Conservation (phyloP, 1,140 invertebrate genomes). For the Drosophila kanapiae region DNA sequence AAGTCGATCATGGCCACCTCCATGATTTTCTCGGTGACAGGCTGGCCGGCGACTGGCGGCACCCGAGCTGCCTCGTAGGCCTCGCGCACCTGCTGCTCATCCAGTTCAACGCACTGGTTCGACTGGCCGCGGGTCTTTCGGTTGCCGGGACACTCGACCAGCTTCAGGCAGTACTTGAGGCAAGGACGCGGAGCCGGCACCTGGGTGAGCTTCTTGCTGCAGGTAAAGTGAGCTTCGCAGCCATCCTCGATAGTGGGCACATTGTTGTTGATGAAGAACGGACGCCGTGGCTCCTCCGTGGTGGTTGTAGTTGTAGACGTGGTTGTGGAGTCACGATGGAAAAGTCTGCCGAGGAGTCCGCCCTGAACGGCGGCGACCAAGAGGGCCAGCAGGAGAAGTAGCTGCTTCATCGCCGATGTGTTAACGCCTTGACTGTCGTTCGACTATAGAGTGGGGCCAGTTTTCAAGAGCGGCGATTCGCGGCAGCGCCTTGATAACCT, state of each 20-base stretch:
- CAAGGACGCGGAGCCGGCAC: slow-evolving; percentile 60
- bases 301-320: slow-evolving; percentile 48
- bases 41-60: background rate
- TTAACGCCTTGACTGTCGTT: slow-evolving; percentile 26
- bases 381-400: slow-evolving; percentile 22
- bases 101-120: slow-evolving; percentile 67
- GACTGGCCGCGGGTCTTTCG: slow-evolving; percentile 43
- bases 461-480: slow-evolving; percentile 8
- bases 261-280: slow-evolving; percentile 65
- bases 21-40: slow-evolving; percentile 53
- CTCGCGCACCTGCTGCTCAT: slow-evolving; percentile 49
- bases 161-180: slow-evolving; percentile 74
- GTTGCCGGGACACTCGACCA: slow-evolving; percentile 64
- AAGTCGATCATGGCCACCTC: slow-evolving; percentile 82
- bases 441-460: slow-evolving; percentile 17
- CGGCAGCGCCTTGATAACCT: slow-evolving; percentile 45
- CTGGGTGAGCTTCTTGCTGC: slow-evolving; percentile 64
- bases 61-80: slow-evolving; percentile 26
- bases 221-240: slow-evolving; percentile 59
- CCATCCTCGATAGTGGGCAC: slow-evolving; percentile 46
- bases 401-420: slow-evolving; percentile 50
- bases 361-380: slow-evolving; percentile 20
- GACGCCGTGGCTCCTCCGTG: slow-evolving; percentile 4
- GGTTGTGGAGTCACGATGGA: slow-evolving; percentile 40
- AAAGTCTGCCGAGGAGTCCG: slow-evolving; percentile 36